Conservation (phyloP, 2,888 invertebrate species). For the Trissoscelio sp. region DNA sequence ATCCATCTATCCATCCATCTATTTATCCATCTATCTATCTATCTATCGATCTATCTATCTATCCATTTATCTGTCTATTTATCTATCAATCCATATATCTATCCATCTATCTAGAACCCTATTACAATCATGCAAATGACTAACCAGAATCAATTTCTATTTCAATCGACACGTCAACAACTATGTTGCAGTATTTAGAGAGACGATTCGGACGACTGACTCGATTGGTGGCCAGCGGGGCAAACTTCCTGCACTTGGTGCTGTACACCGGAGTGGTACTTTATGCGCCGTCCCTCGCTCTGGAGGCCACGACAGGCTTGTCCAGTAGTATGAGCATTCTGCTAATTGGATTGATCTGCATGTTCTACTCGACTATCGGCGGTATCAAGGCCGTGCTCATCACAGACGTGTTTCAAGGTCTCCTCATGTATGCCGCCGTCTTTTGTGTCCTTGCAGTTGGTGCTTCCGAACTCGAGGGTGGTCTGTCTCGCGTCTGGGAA, state of each 20-base stretch:
- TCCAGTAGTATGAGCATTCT: constrained; percentile 83
- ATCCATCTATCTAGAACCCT: too few relatives aligned
- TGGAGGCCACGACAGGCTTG: constrained; percentile 85
- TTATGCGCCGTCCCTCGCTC: constrained; percentile 87
- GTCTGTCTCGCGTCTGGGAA: constrained; percentile 88
- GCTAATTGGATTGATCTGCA: constrained; percentile 87
- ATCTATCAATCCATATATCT: too few relatives aligned
- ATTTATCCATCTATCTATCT: too few relatives aligned
- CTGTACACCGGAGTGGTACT: constrained; percentile 86
- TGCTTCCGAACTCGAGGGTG: constrained; percentile 87
- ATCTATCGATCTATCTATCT: too few relatives aligned
- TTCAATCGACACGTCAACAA: background rate
- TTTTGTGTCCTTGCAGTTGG: constrained; percentile 91
- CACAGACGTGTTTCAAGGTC: constrained; percentile 93
- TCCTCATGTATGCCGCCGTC: constrained; percentile 93
- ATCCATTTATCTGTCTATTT: too few relatives aligned
- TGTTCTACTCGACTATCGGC: constrained; percentile 94
- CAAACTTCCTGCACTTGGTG: constrained; percentile 86
- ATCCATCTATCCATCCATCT: too few relatives aligned
- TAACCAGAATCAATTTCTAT: constrained; percentile 22
- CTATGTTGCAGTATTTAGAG: constrained; percentile 86
- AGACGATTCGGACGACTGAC: constrained; percentile 85
- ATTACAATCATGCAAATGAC: too few relatives aligned
- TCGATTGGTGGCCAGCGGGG: constrained; percentile 84
- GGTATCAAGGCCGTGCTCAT: constrained; percentile 96